Conservation (phyloP, 2,113 vertebrate genomes). For the Crotalus helleri region DNA sequence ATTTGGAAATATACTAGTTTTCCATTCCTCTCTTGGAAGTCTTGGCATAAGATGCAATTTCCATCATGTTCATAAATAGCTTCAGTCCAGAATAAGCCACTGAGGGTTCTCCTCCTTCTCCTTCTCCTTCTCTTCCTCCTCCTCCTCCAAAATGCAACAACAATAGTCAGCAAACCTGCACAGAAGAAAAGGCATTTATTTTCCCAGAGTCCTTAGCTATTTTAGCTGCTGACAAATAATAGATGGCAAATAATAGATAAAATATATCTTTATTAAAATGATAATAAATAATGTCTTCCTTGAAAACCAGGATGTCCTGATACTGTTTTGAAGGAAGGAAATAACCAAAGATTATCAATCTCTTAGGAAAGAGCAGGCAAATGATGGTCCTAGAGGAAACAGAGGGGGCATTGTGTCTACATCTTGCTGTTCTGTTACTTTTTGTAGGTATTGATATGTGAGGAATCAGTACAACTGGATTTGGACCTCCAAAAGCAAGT, state of each 20-base stretch:
- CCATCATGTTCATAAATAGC: neutral
- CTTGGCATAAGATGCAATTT: neutral
- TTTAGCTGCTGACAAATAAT: neutral
- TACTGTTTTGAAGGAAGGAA: neutral
- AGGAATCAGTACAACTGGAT: neutral
- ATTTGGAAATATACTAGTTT: neutral
- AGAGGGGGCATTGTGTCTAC: neutral
- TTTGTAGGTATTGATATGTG: neutral
- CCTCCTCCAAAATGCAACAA: neutral
- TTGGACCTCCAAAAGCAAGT: neutral
- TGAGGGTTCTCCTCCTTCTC: neutral
- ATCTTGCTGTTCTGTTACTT: neutral
- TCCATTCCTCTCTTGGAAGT: neutral
- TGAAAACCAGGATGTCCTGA: neutral
- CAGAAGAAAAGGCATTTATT: neutral
- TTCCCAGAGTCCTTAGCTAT: neutral
- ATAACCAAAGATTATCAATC: neutral
- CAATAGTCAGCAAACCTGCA: neutral
- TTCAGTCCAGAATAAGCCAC: neutral
- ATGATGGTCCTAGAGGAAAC: neutral
- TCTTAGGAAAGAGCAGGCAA: neutral
- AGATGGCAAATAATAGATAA: neutral
- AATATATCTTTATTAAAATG: too few species aligned
- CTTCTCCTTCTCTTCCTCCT: neutral
- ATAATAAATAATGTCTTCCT: neutral